Base-by-base conservation (phyloP, 92 coral and sea anemone genomes). In the Porites divaricata region DNA sequence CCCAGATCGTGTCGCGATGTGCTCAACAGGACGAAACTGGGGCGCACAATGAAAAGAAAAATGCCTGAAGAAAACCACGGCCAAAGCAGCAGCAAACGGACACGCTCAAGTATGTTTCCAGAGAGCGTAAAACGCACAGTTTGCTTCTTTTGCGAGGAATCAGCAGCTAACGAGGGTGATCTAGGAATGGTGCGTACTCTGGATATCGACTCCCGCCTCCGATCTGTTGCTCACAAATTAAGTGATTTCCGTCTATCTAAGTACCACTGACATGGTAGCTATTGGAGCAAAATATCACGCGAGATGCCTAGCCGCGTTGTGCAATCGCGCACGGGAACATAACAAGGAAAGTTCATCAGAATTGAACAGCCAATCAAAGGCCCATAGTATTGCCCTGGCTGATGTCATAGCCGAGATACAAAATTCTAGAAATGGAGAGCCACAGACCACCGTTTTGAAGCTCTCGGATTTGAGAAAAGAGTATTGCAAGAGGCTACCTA, bases 191-290 rank as follows among this genome's bases (percentile, higher is more conserved):
- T n/a, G 50, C 12, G 72, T 35, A 68, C 51, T 28, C 13, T 68
- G 72, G 72, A 35, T 28, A 45, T 70, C 2, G 54, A 70, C 74
- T 41, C 74, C 74, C 23, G 74, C 11, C 56, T 70, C 74, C 54
- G 74, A 70, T 70, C 74, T 70, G 23, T 70, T 70, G 74, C 24
- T 70, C 54, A 48, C 11, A n/a, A 68, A 25, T 25, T 68, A 25
- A 10, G 50, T 20, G 72, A 13, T 25, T 25, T 68, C 7, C 6
- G 35, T 25, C 50, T 68, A 68, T 19, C 72, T 68, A 5, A 70
- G 10, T n/a, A 63, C 24, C 2, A 1, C 9, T 63, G 67, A 63
- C 9, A 63, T 63, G 67, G 21, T n/a, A 17, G 23, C 67, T 21
- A 9, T 63, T 63, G 67, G 67, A 63, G 4, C 67, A 22, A 63